Evolutionary conservation across 2,888 invertebrate genomes (phyloP).

Genomic region (Leptinotarsa rubiginosa): DNA sequence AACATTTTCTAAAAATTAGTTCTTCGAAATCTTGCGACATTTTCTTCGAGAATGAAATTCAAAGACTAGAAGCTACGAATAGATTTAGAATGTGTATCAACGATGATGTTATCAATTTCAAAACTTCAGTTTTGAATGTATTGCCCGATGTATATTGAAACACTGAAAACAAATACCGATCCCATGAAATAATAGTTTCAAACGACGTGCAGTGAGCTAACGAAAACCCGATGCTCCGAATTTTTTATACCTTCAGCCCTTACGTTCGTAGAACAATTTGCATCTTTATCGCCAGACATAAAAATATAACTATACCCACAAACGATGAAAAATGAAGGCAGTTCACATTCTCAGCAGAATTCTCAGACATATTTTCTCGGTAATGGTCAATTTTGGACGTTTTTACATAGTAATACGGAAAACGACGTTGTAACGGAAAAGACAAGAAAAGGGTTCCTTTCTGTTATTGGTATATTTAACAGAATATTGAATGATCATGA

Average conservation of each 20-base stretch:
- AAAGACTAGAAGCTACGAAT: too few species aligned
- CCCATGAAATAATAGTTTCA: background rate
- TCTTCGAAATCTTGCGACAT: too few species aligned
- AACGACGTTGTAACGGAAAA: background rate
- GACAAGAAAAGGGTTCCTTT: background rate
- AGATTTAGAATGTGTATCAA: too few species aligned
- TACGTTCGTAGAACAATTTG: constrained; percentile 15
- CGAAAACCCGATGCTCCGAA: background rate
- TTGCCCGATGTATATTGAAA: too few species aligned
- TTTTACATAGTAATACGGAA: constrained; percentile 6
- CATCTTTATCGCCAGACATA: constrained; percentile 26
- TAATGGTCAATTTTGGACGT: constrained; percentile 23
- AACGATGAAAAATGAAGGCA: constrained; percentile 25
- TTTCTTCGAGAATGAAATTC: too few species aligned
- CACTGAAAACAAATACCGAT: too few species aligned
- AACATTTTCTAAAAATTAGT: too few species aligned
- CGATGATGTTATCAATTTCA: too few species aligned
- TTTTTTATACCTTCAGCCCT: background rate
- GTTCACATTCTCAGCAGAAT: constrained; percentile 20
- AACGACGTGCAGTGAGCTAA: background rate
- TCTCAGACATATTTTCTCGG: constrained; percentile 20
- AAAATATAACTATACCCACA: constrained; percentile 26
- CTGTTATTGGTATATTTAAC: background rate
- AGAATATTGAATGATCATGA: background rate
- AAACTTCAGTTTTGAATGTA: too few species aligned